These are phyloP conservation scores for Ochlodes sylvanus DNA, from an alignment of 2,888 invertebrate genomes.

Conservation along the genomic window DNA sequence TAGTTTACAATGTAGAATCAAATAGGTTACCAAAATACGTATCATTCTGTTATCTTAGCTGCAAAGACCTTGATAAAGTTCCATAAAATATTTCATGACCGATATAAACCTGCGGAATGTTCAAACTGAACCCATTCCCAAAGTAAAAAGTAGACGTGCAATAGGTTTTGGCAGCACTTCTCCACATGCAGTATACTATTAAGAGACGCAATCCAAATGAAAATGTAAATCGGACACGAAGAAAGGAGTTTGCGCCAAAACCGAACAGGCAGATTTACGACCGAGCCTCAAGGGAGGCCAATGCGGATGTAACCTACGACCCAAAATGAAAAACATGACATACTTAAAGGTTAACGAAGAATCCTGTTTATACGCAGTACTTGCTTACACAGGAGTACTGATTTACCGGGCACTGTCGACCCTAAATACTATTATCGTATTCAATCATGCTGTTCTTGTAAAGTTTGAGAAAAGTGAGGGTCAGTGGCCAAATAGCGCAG, in stretches of 20 bases:
- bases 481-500: too few species aligned
- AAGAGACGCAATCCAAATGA: conserved; percentile 39
- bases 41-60: background rate
- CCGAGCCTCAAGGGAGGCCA: conserved; percentile 36
- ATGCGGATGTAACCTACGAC: conserved; percentile 39
- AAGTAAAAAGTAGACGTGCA: conserved; percentile 24
- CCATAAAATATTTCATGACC: conserved; percentile 15
- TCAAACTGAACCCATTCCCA: conserved; percentile 11
- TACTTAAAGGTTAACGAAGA: conserved; percentile 19
- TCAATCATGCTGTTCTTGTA: too few species aligned
- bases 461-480: too few species aligned
- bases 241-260: conserved; percentile 41
- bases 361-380: conserved; percentile 4
- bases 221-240: conserved; percentile 42
- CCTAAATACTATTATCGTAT: too few species aligned
- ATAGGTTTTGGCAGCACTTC: conserved; percentile 31
- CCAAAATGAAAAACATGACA: conserved; percentile 31
- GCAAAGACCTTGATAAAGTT: conserved; percentile 14
- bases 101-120: conserved; percentile 18
- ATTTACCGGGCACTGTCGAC: background rate
- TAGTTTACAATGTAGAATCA: background rate
- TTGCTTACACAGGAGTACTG: too few species aligned
- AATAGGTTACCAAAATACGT: background rate
- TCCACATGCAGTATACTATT: conserved; percentile 34
- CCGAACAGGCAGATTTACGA: conserved; percentile 40